Evolutionary conservation across 2,113 vertebrate species (phyloP).

Genomic region (Pterocles orientalis): DNA sequence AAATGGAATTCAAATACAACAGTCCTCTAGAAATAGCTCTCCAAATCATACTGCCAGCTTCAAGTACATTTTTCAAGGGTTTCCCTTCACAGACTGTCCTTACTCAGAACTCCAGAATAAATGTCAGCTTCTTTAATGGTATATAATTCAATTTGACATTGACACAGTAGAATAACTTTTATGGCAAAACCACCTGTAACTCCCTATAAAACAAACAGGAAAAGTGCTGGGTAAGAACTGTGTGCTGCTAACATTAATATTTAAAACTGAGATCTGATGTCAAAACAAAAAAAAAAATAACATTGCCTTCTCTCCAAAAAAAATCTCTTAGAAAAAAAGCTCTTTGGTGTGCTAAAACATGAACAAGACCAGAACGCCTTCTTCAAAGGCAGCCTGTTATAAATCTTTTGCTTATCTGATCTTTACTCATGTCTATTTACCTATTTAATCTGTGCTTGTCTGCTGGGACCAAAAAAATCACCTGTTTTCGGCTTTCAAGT

Average conservation of each 20-base stretch:
- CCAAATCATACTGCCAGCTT: background rate
- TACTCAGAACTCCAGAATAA: background rate
- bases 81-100: background rate
- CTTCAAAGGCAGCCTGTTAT: too few species aligned
- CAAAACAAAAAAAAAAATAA: too few species aligned
- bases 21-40: background rate
- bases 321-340: too few species aligned
- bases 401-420: too few species aligned
- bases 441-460: background rate
- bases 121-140: background rate
- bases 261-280: too few species aligned
- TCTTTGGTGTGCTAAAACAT: too few species aligned
- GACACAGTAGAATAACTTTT: background rate
- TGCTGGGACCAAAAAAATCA: background rate
- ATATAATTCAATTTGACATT: background rate
- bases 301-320: too few species aligned
- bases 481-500: background rate
- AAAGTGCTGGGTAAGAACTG: too few species aligned
- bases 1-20: background rate
- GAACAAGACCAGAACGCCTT: too few species aligned
- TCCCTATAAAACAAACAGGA: too few species aligned
- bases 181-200: too few species aligned
- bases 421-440: background rate
- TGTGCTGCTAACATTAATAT: too few species aligned
- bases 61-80: background rate